Conservation (phyloP, 1,140 invertebrate genomes). For the Heliconius congener region DNA sequence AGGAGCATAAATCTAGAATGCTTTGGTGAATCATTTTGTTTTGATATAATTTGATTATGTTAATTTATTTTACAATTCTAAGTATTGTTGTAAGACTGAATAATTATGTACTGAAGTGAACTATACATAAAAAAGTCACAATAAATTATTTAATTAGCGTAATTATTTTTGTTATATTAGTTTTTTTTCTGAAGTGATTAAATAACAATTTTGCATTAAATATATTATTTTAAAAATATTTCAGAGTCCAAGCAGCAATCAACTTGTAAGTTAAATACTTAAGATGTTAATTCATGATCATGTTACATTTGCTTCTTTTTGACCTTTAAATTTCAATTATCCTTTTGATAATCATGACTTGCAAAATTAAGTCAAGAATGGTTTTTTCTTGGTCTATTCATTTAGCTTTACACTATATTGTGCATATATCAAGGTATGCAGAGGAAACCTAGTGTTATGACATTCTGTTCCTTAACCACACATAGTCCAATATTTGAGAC, state of each 20-base stretch:
- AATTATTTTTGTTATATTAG: background rate
- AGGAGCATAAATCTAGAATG: background rate
- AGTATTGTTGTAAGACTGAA: background rate
- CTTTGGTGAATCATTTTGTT: background rate
- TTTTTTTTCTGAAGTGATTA: background rate
- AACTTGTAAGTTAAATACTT: conserved; percentile 5
- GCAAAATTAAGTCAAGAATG: background rate
- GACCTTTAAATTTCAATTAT: background rate
- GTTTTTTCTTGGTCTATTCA: too few species aligned
- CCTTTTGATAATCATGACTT: background rate
- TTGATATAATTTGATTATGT: conserved; percentile 14
- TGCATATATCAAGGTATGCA: too few species aligned
- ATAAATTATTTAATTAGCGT: background rate
- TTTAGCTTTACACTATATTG: too few species aligned
- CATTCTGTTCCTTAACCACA: too few species aligned
- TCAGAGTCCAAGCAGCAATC: conserved; percentile 8
- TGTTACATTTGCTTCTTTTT: conserved; percentile 2
- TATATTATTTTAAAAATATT: conserved; percentile 8
- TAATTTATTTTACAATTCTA: background rate
- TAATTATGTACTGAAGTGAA: background rate
- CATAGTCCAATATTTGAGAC: too few species aligned
- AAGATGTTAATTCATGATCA: background rate
- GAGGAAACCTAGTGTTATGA: too few species aligned
- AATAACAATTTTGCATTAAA: conserved; percentile 4
- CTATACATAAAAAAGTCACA: background rate